A percentile compares a stretch with the other conserved stretches of the same genome.
These are phyloP conservation scores for Neosalanx taihuensis DNA, from an alignment of 2,797 vertebrate species.

Conservation along the genomic window DNA sequence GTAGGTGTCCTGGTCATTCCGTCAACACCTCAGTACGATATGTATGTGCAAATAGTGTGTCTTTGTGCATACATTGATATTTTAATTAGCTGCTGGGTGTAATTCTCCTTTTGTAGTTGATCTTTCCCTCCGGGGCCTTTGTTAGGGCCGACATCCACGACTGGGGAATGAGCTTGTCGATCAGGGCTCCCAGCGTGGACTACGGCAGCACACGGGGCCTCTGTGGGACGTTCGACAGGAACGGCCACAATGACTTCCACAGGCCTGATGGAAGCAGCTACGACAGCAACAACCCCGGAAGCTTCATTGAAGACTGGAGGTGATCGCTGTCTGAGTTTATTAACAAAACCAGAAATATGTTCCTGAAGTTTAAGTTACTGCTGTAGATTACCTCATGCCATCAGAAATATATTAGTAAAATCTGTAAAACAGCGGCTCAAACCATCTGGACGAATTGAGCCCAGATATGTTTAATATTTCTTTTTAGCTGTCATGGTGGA, in stretches of 20 bases:
- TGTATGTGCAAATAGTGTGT: not conserved
- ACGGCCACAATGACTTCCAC: conserved; percentile 74
- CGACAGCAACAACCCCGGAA: conserved; percentile 37
- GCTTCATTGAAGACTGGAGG: conserved; percentile 77
- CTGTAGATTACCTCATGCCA: not conserved
- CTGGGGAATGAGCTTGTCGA: conserved; percentile 77
- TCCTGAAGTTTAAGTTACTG: not conserved
- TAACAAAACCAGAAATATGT: not conserved
- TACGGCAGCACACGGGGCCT: conserved; percentile 73
- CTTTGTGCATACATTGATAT: conserved; percentile 4
- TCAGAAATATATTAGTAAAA: no score
- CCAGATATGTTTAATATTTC: conserved; percentile 16
- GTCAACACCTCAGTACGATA: not conserved
- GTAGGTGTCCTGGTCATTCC: conserved; percentile 58
- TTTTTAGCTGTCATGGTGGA: not conserved
- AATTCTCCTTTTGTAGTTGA: conserved; percentile 63
- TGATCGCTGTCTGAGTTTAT: conserved; percentile 36
- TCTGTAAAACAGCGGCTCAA: no score
- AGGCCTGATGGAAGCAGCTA: conserved; percentile 40
- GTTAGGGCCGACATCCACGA: conserved; percentile 70
- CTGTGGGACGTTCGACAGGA: conserved; percentile 75
- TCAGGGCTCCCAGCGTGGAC: conserved; percentile 67
- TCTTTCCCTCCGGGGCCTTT: conserved; percentile 80
- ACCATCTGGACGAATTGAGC: no score
- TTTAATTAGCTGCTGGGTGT: conserved; percentile 38